Conservation (phyloP, 2,888 invertebrate genomes). For the Elysia crispata region DNA sequence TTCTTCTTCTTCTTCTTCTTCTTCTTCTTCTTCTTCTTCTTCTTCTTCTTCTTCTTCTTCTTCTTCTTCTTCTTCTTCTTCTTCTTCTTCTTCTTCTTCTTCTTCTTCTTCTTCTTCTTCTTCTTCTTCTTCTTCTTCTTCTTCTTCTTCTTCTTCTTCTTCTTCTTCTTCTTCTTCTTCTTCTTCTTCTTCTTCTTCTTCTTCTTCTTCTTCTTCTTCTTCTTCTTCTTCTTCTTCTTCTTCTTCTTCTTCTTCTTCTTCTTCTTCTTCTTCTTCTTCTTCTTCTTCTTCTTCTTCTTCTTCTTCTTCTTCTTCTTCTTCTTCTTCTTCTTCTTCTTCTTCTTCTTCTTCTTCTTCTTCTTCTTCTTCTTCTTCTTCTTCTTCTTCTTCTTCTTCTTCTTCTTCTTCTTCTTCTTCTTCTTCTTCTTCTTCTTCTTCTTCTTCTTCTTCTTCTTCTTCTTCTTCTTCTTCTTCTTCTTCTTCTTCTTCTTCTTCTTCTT, state of each 20-base stretch:
- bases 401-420: conserved; percentile 13
- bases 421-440: background rate
- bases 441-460: conserved; percentile 16
- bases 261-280: background rate
- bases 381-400: conserved; percentile 15
- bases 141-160: background rate
- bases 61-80: too few relatives aligned
- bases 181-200: conserved; percentile 6
- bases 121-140: background rate
- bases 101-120: background rate
- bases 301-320: conserved; percentile 14
- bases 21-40: too few relatives aligned
- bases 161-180: background rate
- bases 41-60: too few relatives aligned
- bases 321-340: conserved; percentile 13
- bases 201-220: background rate
- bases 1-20: too few relatives aligned
- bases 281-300: background rate
- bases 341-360: background rate
- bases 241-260: background rate
- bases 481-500: conserved; percentile 6
- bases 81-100: too few relatives aligned
- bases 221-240: too few relatives aligned
- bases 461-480: background rate
- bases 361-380: background rate